Base-by-base conservation (phyloP, 2,797 vertebrate species). In the Salmo trutta region DNA sequence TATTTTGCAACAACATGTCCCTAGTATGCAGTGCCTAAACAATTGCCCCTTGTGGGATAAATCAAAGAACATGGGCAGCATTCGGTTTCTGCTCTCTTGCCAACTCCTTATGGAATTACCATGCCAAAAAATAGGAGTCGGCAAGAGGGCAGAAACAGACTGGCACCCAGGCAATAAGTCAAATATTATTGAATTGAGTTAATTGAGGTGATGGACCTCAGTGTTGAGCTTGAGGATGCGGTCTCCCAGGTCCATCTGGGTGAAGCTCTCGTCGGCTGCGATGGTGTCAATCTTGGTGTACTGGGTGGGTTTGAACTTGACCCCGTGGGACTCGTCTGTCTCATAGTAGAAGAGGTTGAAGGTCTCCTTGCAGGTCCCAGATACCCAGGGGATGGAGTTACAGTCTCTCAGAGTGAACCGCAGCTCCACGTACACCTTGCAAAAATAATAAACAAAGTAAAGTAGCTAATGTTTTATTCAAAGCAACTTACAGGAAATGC, bases 171-270 rank as follows among this genome's bases (percentile, higher is more conserved):
- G 59, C 59, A 27, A 27, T 27, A 27, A 64, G 24, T 64, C 59
- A 64, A 3, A 64, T 64, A 3, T 24, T 64, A 27, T 7, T 24
- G 21, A 14, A 47, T 47, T 47, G 10, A n/a, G 59, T 64, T 4
- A 24, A 24, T 24, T 24, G 59, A 24, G 24, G 59, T 14, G 3
- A 64, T 59, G 21, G 59, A 64, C 59, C 87, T 99, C 97, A 0
- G 97, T 99, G 92, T 99, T 99, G 36, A 99, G 95, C 84, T 99
- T 99, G 73, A 99, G 95, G 84, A 99, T 98, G 54, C 97, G 97
- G 87, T 98, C 97, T 0, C 97, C 97, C 27, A 99, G 91, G 85
- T 99, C 97, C 97, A 98, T 98, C 87, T 98, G 97, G 16, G 97
- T 98, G 81, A 99, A 99, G 89, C 97, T 99, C 90, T 98, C 97